Evolutionary conservation across 2,113 vertebrate species (phyloP).

Genomic region (Pogonocichla stellata): DNA sequence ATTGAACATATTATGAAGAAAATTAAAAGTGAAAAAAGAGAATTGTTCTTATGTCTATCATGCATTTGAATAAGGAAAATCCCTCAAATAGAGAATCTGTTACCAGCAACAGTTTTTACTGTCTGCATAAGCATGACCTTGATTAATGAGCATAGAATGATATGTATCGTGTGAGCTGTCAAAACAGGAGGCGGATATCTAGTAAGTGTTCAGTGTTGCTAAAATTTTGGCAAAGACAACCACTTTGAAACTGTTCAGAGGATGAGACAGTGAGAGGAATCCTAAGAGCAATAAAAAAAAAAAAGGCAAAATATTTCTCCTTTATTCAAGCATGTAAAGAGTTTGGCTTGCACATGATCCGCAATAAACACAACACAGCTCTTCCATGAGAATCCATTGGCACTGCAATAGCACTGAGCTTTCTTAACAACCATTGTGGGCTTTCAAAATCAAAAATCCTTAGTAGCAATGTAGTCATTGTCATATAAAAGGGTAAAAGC

Average conservation of each 20-base stretch:
- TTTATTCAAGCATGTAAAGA: not conserved
- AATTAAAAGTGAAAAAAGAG: not conserved
- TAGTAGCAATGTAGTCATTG: not conserved
- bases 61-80: not conserved
- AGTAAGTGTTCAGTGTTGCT: not conserved
- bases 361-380: not conserved
- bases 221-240: not conserved
- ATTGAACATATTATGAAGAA: not conserved
- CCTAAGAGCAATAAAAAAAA: not conserved
- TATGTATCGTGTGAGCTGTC: not conserved
- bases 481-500: not conserved
- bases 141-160: not conserved
- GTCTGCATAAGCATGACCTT: not conserved
- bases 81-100: not conserved
- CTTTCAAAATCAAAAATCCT: not conserved
- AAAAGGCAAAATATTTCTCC: not conserved
- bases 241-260: not conserved
- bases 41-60: not conserved
- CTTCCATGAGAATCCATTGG: not conserved
- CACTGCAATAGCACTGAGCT: not conserved
- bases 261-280: not conserved
- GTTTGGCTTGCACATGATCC: not conserved
- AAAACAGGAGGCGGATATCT: not conserved
- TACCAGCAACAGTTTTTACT: not conserved
- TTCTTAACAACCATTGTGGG: not conserved